Evolutionary conservation across 2,797 vertebrate species (phyloP).

Genomic region (Synaphobranchus kaupii): DNA sequence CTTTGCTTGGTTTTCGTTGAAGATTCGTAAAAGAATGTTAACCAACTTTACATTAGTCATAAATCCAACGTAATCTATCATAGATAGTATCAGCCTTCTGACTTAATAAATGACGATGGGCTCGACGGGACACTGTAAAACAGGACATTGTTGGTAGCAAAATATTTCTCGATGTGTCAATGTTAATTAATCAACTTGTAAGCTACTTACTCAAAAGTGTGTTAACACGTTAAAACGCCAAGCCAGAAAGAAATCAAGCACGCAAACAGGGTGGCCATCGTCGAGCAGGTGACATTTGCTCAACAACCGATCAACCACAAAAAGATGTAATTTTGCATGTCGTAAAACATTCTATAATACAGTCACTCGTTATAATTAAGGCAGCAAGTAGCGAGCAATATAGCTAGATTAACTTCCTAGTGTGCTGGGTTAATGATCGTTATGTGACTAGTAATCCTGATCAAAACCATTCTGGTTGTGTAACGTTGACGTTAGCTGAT

Average conservation of each 20-base stretch:
- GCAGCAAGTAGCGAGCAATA: no score
- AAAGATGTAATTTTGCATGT: neutral
- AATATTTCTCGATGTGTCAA: neutral
- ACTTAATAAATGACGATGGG: neutral
- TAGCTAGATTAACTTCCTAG: neutral
- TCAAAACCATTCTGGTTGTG: neutral
- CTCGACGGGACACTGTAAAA: neutral
- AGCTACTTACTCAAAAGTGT: no score
- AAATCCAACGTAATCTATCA: neutral
- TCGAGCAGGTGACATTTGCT: neutral
- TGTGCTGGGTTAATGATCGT: neutral
- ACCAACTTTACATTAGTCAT: neutral
- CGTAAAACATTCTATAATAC: neutral
- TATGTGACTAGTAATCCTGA: neutral
- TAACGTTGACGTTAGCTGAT: neutral
- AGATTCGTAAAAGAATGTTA: neutral
- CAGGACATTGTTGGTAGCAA: neutral
- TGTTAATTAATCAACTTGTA: neutral
- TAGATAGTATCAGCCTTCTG: neutral
- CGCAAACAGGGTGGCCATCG: neutral
- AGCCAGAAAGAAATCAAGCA: neutral
- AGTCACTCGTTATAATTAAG: neutral
- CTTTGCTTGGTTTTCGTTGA: neutral
- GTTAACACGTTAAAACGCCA: neutral
- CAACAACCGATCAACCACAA: neutral